Evolutionary conservation across 2,888 invertebrate species (phyloP).

Genomic region (Drosophila fungiperda): DNA sequence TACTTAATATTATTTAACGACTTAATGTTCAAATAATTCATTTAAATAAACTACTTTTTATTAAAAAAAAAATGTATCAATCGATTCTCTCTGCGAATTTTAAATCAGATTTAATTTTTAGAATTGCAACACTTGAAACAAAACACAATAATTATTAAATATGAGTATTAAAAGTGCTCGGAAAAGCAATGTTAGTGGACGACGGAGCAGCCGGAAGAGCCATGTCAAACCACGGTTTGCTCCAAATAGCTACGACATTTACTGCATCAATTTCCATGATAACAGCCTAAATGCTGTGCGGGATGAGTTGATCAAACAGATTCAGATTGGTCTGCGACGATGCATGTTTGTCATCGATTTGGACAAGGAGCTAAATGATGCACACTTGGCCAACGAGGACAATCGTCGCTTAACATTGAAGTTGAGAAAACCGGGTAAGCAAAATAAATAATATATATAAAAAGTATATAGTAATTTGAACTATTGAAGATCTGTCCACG

Average conservation of each 20-base stretch:
- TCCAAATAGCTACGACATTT: slow-evolving; percentile 53
- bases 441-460: background rate
- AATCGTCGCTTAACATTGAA: slow-evolving; percentile 16
- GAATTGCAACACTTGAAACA: slow-evolving; percentile 16
- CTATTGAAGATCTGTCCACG: slow-evolving; percentile 8
- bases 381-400: background rate
- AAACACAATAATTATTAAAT: slow-evolving; percentile 9
- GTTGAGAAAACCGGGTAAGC: slow-evolving; percentile 24
- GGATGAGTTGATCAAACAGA: slow-evolving; percentile 68
- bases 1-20: slow-evolving; percentile 10
- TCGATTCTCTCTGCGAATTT: slow-evolving; percentile 1
- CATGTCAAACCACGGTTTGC: fast-evolving
- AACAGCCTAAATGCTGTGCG: slow-evolving; percentile 64
- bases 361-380: slow-evolving; percentile 49
- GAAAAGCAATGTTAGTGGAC: slow-evolving; percentile 10
- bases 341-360: slow-evolving; percentile 73
- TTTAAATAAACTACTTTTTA: slow-evolving; percentile 5
- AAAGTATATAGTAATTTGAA: background rate
- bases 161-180: slow-evolving; percentile 47
- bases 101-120: slow-evolving; percentile 13
- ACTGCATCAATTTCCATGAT: slow-evolving; percentile 73
- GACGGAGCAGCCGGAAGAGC: slow-evolving; percentile 27
- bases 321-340: slow-evolving; percentile 63
- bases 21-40: slow-evolving; percentile 27
- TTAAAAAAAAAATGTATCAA: background rate